Evolutionary conservation across 2,797 vertebrate genomes (phyloP).

Genomic region (Falco cherrug): DNA sequence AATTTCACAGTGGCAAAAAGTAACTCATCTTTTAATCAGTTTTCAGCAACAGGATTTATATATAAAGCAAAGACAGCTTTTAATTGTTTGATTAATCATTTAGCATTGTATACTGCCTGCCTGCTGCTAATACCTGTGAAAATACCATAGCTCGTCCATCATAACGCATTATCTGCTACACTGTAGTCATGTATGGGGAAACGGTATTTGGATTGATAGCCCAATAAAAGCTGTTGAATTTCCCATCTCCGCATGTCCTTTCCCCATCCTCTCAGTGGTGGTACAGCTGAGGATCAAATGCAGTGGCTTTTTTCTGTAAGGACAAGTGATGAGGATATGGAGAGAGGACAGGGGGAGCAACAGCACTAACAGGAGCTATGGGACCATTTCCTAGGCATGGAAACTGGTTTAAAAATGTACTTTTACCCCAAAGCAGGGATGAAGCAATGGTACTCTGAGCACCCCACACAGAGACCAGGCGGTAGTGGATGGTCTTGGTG

Average conservation of each 20-base stretch:
- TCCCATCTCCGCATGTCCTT: not conserved
- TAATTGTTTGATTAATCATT: not conserved
- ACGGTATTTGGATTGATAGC: not conserved
- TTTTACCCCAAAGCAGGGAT: rapidly evolving
- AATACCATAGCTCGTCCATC: not conserved
- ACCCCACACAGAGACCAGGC: not conserved
- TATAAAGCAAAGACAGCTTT: not conserved
- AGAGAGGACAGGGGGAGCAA: not conserved
- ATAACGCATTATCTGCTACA: not conserved
- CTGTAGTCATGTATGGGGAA: not conserved
- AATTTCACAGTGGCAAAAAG: not conserved
- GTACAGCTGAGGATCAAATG: not conserved
- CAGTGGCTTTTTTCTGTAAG: not conserved
- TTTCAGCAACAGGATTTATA: not conserved
- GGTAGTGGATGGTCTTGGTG: rapidly evolving
- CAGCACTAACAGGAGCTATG: not conserved
- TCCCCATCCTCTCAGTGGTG: not conserved
- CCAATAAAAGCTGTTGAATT: not conserved
- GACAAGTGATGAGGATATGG: not conserved
- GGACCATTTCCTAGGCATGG: not conserved
- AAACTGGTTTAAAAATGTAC: not conserved
- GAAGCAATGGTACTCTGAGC: not conserved
- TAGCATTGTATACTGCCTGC: not conserved
- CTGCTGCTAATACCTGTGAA: not conserved
- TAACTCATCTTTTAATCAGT: not conserved